Evolutionary conservation across 2,113 vertebrate species (phyloP).

Genomic region (Numida meleagris): DNA sequence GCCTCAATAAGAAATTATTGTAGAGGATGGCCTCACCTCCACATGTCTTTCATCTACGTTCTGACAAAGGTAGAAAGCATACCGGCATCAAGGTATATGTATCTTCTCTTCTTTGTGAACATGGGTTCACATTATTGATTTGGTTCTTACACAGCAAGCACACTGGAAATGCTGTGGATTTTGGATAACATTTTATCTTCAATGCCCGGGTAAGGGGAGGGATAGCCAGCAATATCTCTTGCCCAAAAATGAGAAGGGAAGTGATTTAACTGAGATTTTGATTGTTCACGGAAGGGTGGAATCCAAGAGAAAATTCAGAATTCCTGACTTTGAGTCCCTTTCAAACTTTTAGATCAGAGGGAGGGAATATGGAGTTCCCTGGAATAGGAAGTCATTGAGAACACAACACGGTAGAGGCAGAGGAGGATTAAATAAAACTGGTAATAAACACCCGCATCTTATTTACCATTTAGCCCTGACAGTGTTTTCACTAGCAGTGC

Average conservation of each 20-base stretch:
- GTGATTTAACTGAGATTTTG: not conserved
- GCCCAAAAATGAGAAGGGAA: not conserved
- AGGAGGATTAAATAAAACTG: not conserved
- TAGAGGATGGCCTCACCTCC: not conserved
- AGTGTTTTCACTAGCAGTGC: not conserved
- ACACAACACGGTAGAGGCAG: not conserved
- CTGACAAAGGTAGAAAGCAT: not conserved
- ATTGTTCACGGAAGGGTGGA: not conserved
- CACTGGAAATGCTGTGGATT: not conserved
- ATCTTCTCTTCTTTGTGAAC: not conserved
- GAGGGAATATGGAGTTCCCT: not conserved
- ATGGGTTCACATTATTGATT: not conserved
- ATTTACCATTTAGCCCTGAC: not conserved
- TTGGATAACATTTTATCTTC: not conserved
- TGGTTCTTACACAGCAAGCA: not conserved
- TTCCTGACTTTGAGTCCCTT: not conserved
- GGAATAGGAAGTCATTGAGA: not conserved
- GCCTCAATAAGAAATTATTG: not conserved
- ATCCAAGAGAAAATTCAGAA: not conserved
- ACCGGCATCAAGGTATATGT: not conserved
- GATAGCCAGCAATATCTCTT: not conserved
- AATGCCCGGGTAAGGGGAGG: not conserved
- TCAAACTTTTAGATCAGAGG: not conserved
- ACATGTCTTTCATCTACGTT: accelerated
- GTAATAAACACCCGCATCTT: not conserved